Evolutionary conservation across 2,797 vertebrate genomes (phyloP).

Genomic region (Acanthiza pusilla): DNA sequence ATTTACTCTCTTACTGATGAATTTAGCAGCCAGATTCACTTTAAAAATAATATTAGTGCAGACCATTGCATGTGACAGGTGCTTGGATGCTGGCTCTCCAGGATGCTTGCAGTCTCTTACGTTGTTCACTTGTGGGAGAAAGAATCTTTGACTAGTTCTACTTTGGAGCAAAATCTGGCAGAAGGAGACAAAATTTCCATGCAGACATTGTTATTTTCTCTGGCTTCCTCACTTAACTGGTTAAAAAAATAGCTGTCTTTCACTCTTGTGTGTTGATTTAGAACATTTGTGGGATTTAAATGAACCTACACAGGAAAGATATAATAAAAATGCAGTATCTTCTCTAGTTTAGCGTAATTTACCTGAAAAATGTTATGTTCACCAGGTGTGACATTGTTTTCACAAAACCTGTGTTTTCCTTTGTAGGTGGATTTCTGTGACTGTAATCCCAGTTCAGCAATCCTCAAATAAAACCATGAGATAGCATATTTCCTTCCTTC

Average conservation of each 20-base stretch:
- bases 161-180: not conserved
- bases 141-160: not conserved
- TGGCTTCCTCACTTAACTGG: not conserved
- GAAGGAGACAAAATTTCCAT: not conserved
- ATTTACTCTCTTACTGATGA: not conserved
- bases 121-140: accelerated
- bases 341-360: not conserved
- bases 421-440: not conserved
- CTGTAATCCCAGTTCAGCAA: not conserved
- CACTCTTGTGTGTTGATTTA: not conserved
- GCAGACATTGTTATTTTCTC: not conserved
- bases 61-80: not conserved
- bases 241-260: not conserved
- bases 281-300: not conserved
- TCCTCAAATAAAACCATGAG: not conserved
- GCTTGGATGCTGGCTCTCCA: not conserved
- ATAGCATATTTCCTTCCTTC: not conserved
- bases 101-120: not conserved
- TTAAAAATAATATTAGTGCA: not conserved
- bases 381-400: not conserved
- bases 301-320: not conserved
- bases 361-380: not conserved
- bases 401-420: not conserved
- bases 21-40: not conserved
- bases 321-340: not conserved